These are phyloP conservation scores for Octodonta nipae DNA, from an alignment of 2,888 invertebrate species.

Conservation along the genomic window DNA sequence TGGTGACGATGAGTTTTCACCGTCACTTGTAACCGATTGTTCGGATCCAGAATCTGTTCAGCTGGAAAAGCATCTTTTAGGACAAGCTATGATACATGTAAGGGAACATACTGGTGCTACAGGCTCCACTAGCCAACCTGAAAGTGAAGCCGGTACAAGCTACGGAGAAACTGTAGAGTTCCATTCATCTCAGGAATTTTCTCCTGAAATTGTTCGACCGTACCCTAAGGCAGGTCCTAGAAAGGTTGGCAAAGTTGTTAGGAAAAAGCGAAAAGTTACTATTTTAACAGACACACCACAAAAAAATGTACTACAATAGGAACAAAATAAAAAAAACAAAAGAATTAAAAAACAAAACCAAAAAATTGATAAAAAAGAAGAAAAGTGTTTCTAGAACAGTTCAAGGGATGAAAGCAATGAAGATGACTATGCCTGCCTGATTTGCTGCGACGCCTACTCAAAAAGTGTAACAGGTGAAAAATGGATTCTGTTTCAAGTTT, in stretches of 20 bases:
- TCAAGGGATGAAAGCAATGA: background rate
- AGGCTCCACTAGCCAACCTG: background rate
- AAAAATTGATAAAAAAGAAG: conserved; percentile 1
- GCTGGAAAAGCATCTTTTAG: conserved; percentile 1
- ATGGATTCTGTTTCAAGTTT: conserved; percentile 1
- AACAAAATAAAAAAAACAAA: background rate
- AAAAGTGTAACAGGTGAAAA: background rate
- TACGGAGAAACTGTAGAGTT: background rate
- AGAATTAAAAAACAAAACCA: background rate
- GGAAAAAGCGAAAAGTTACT: conserved; percentile 1
- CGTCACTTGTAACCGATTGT: background rate
- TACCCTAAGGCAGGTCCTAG: background rate
- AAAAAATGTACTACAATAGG: conserved; percentile 1
- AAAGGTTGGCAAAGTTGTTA: background rate
- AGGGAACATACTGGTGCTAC: background rate
- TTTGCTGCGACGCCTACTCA: background rate
- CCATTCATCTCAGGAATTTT: conserved; percentile 2
- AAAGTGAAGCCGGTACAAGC: background rate
- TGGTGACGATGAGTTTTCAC: conserved; percentile 5
- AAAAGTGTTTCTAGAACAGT: background rate
- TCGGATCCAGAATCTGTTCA: conserved; percentile 3
- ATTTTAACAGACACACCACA: conserved; percentile 1
- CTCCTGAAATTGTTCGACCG: background rate
- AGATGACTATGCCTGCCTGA: background rate
- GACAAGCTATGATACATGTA: background rate